These are phyloP conservation scores for Hedya salicella DNA, from an alignment of 2,888 invertebrate genomes.

Conservation along the genomic window DNA sequence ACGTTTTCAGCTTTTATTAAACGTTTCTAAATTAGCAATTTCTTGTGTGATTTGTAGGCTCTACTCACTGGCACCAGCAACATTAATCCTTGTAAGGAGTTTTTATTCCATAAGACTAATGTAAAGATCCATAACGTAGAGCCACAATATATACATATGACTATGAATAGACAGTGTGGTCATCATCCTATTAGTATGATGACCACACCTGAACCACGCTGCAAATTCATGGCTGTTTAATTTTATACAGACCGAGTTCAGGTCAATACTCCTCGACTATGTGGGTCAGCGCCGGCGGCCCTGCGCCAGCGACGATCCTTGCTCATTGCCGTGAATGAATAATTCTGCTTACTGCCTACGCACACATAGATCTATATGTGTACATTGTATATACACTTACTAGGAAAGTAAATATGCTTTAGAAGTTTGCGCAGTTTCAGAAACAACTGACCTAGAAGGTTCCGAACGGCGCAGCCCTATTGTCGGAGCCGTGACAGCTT, in stretches of 20 bases:
- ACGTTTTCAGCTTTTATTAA: too few species aligned
- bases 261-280: conserved; percentile 69
- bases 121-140: not conserved
- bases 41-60: too few species aligned
- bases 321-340: conserved; percentile 46
- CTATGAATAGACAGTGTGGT: not conserved
- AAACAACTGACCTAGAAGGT: not conserved
- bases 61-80: too few species aligned
- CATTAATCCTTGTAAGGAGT: too few species aligned
- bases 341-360: conserved; percentile 26
- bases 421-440: conserved; percentile 1
- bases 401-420: conserved; percentile 12
- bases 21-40: too few species aligned
- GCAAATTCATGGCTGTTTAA: conserved; percentile 64
- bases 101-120: not conserved
- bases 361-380: not conserved
- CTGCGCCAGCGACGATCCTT: conserved; percentile 50
- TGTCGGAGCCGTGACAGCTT: not conserved
- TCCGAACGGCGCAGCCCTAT: not conserved
- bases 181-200: not conserved
- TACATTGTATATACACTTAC: not conserved
- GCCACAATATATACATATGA: not conserved
- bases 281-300: conserved; percentile 60
- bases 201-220: conserved; percentile 49
- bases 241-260: conserved; percentile 58